Percentiles rank a stretch among this genome's conserved stretches.
Evolutionary conservation across 2,888 invertebrate species (phyloP).

Genomic region (Phyllotreta striolata): DNA sequence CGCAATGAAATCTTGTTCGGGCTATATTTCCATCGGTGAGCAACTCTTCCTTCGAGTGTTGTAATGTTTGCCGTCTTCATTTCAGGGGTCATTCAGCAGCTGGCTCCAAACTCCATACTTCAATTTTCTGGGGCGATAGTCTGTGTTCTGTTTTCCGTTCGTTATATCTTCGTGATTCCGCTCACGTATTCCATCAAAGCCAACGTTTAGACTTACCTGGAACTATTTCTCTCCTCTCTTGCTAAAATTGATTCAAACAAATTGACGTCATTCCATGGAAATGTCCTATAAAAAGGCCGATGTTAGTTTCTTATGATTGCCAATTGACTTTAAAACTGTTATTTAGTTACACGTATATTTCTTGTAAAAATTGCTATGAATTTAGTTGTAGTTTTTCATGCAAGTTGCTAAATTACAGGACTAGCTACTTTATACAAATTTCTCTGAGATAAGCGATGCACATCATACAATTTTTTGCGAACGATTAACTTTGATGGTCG

Average conservation of each 20-base stretch:
- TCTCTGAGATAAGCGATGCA: too few relatives aligned
- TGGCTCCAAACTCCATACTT: constrained; percentile 47
- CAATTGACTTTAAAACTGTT: too few relatives aligned
- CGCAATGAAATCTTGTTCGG: constrained; percentile 10
- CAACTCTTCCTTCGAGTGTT: constrained; percentile 27
- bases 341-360: too few relatives aligned
- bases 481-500: too few relatives aligned
- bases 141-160: constrained; percentile 35
- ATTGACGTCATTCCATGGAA: constrained; percentile 38
- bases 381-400: too few relatives aligned
- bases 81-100: constrained; percentile 49
- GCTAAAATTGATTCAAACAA: constrained; percentile 42
- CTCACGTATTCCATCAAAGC: constrained; percentile 54
- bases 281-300: constrained; percentile 27
- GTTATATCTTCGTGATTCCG: constrained; percentile 39
- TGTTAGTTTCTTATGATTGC: constrained; percentile 15
- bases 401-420: too few relatives aligned
- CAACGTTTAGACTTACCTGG: constrained; percentile 52
- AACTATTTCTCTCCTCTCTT: constrained; percentile 36
- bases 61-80: constrained; percentile 48
- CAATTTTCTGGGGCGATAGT: constrained; percentile 52
- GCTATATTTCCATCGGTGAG: constrained; percentile 14
- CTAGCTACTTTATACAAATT: too few relatives aligned
- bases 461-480: too few relatives aligned
- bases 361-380: too few relatives aligned